Conservation (phyloP, 2,797 vertebrate species). For the Poeciliopsis infans region DNA sequence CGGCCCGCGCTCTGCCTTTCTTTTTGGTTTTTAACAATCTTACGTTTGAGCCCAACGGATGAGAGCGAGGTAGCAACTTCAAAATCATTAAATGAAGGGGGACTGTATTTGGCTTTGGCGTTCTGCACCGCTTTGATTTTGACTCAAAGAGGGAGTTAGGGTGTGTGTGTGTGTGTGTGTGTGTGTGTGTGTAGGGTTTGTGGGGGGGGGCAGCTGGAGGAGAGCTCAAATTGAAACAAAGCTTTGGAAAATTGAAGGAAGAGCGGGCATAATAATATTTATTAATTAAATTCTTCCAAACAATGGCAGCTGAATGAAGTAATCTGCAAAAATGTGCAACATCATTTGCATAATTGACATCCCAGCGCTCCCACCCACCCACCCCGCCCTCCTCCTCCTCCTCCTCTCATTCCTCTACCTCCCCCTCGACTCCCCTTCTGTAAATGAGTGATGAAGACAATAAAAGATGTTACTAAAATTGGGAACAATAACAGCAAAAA, state of each 20-base stretch:
- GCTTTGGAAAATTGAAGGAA: conserved; percentile 93
- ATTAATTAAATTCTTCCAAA: conserved; percentile 98
- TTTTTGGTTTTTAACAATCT: conserved; percentile 72
- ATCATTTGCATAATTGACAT: conserved; percentile 99
- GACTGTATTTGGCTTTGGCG: conserved; percentile 94
- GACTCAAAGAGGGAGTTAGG: conserved; percentile 84
- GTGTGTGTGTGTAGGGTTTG: no score
- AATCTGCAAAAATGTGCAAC: conserved; percentile 96
- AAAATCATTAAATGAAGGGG: conserved; percentile 95
- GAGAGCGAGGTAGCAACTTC: conserved; percentile 89
- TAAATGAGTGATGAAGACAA: conserved; percentile 99
- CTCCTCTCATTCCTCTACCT: background rate
- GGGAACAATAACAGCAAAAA: conserved; percentile 99
- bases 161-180: no score
- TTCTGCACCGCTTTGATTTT: conserved; percentile 90
- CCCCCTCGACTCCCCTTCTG: conserved; percentile 74
- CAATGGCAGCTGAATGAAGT: conserved; percentile 94
- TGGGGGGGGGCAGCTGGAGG: conserved; percentile 84
- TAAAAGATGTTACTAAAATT: conserved; percentile 99
- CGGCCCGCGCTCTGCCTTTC: conserved; percentile 88
- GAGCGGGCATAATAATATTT: conserved; percentile 97
- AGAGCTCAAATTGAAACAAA: conserved; percentile 93
- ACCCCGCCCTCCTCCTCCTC: conserved; percentile 19
- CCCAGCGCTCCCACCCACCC: background rate
- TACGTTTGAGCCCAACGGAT: conserved; percentile 89